Conservation (phyloP, 2,888 invertebrate species). For the Calameuta idolon region DNA sequence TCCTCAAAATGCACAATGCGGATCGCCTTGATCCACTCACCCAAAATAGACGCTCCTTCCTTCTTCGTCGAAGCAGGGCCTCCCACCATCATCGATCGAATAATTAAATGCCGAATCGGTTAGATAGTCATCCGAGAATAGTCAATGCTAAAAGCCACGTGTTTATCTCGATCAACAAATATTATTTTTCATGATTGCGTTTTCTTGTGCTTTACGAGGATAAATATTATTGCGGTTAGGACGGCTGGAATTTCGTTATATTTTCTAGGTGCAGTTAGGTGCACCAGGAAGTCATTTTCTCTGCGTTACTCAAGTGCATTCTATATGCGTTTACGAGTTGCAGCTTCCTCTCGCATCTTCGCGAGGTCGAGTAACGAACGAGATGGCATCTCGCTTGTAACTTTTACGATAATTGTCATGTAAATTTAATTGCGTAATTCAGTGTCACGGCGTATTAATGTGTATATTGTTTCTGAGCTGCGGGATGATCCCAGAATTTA, state of each 20-base stretch:
- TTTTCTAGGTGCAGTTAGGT: neutral
- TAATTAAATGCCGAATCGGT: neutral
- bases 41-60: constrained; percentile 5
- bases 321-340: neutral
- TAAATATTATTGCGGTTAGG: neutral
- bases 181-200: neutral
- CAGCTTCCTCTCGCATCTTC: neutral
- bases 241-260: neutral
- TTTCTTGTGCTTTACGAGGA: neutral
- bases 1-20: neutral
- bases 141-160: neutral
- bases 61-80: neutral
- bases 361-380: neutral
- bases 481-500: neutral
- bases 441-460: neutral
- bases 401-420: neutral
- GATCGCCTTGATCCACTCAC: constrained; percentile 11
- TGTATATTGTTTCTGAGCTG: neutral
- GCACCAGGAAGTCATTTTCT: neutral
- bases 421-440: neutral
- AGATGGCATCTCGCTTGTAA: neutral
- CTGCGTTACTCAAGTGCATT: neutral
- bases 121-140: neutral
- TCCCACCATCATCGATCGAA: neutral
- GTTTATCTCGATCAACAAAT: neutral